Evolutionary conservation across 2,113 vertebrate species (phyloP).

Genomic region (Grammomys dolichurus): DNA sequence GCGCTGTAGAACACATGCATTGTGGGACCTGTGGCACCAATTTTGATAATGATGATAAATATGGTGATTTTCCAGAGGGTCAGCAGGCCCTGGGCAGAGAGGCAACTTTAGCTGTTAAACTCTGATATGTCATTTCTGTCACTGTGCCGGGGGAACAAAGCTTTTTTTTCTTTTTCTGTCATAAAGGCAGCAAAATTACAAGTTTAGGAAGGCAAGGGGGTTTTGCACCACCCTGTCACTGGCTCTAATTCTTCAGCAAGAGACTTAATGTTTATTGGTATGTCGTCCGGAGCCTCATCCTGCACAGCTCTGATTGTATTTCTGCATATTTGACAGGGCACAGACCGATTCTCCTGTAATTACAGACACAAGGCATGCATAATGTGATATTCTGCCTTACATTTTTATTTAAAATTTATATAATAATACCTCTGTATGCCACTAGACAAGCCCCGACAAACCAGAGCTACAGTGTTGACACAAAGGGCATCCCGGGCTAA

Average conservation of each 20-base stretch:
- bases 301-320: not conserved
- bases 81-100: slow-evolving; percentile 37
- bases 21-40: fast-evolving
- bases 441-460: not conserved
- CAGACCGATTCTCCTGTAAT: not conserved
- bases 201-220: not conserved
- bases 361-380: not conserved
- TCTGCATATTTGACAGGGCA: not conserved
- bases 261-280: not conserved
- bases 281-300: not conserved
- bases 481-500: not conserved
- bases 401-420: slow-evolving; percentile 16
- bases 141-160: fast-evolving
- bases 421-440: not conserved
- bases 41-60: slow-evolving; percentile 64
- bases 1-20: not conserved
- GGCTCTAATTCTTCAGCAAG: not conserved
- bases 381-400: not conserved
- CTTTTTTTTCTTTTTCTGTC: not conserved
- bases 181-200: not conserved
- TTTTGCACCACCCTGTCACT: fast-evolving
- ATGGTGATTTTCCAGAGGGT: slow-evolving; percentile 58
- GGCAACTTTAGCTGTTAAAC: slow-evolving; percentile 10
- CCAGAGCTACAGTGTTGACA: not conserved
- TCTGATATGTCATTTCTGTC: slow-evolving; percentile 16